Percentiles rank a stretch among this genome's conserved stretches.
Conservation (phyloP, 2,113 vertebrate species). For the Amia ocellicauda region DNA sequence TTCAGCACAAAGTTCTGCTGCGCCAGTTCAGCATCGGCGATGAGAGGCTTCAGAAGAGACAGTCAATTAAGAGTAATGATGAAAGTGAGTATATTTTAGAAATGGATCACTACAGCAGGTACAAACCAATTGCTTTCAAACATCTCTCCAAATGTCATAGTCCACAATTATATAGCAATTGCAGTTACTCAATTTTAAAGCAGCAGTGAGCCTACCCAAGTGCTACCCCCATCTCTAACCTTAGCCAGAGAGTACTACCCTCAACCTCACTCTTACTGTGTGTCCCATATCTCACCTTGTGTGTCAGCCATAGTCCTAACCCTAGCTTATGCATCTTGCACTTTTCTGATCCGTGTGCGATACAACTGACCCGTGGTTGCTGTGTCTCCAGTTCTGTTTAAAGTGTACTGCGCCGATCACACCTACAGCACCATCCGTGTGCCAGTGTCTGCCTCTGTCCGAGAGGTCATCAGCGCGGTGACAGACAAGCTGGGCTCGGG, state of each 20-base stretch:
- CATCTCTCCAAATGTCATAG: not conserved
- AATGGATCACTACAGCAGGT: too few relatives aligned
- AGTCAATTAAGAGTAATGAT: constrained; percentile 82
- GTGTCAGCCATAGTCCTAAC: too few relatives aligned
- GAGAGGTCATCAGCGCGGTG: constrained; percentile 83
- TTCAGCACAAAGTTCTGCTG: constrained; percentile 92
- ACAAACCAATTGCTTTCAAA: not conserved
- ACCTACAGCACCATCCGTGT: constrained; percentile 95
- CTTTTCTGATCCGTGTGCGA: too few relatives aligned
- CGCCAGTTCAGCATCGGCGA: constrained; percentile 87
- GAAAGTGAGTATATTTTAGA: constrained; percentile 75
- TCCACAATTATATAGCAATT: too few relatives aligned
- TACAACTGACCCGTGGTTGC: constrained; percentile 9
- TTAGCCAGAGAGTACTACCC: too few relatives aligned
- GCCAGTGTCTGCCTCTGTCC: constrained; percentile 79
- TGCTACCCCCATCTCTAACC: too few relatives aligned
- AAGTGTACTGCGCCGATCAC: constrained; percentile 94
- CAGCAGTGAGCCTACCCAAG: too few relatives aligned
- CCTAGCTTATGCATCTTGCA: too few relatives aligned
- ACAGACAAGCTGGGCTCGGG: constrained; percentile 91
- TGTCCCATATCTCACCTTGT: too few relatives aligned
- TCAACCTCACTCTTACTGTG: too few relatives aligned
- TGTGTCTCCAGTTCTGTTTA: constrained; percentile 81
- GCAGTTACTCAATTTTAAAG: too few relatives aligned
- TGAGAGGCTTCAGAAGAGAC: constrained; percentile 86